Percentiles rank a stretch among this genome's conserved stretches.
These are phyloP conservation scores for Dorcus parallelipipedus DNA, from an alignment of 2,888 invertebrate species.

Conservation along the genomic window DNA sequence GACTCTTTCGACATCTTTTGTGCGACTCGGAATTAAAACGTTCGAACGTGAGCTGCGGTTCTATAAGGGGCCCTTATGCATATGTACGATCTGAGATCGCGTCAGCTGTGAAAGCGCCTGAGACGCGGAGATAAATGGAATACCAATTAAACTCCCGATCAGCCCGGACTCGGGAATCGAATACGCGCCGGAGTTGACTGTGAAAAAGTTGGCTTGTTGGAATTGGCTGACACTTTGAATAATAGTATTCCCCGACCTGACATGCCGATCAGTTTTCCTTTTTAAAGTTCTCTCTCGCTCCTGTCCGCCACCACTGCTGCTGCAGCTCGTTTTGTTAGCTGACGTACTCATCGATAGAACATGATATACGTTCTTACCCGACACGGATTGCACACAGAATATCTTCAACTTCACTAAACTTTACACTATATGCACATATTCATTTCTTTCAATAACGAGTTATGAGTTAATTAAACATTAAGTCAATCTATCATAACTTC, in stretches of 20 bases:
- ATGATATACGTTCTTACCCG: background rate
- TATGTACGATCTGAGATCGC: constrained; percentile 22
- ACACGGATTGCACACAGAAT: background rate
- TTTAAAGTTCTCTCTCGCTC: background rate
- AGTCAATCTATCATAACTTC: too few relatives aligned
- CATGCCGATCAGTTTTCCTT: constrained; percentile 15
- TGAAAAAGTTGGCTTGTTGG: constrained; percentile 23
- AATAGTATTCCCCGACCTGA: constrained; percentile 25
- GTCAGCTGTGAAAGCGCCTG: constrained; percentile 22
- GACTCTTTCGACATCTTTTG: constrained; percentile 12
- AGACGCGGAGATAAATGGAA: constrained; percentile 29
- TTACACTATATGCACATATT: too few relatives aligned
- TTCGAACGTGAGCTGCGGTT: background rate
- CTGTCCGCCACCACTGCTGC: background rate
- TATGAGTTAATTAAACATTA: too few relatives aligned
- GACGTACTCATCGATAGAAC: background rate
- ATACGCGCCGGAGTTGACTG: constrained; percentile 15
- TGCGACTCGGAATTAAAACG: constrained; percentile 4
- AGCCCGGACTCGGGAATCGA: constrained; percentile 6
- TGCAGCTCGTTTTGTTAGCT: background rate
- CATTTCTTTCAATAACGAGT: too few relatives aligned
- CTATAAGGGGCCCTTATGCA: constrained; percentile 13
- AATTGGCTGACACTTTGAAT: constrained; percentile 32
- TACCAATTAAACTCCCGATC: constrained; percentile 30
- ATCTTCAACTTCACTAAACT: too few relatives aligned